Evolutionary conservation across 2,888 invertebrate genomes (phyloP).

Genomic region (Choreutis nemorana): DNA sequence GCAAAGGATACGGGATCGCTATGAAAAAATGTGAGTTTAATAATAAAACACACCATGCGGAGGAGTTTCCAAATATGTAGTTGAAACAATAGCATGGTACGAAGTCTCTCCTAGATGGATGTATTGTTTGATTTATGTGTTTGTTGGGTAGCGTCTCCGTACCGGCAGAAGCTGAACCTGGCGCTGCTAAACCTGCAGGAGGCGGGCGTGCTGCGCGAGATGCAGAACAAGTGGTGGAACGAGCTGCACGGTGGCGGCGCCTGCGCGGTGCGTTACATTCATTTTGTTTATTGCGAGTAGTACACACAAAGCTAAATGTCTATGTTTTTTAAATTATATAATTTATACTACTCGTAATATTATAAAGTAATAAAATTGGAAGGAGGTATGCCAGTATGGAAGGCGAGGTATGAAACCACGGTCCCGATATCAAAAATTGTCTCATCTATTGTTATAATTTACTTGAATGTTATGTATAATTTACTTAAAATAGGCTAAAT

Average conservation of each 20-base stretch:
- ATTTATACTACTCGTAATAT: too few relatives aligned
- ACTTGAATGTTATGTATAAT: too few relatives aligned
- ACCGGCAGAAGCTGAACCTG: slow-evolving; percentile 78
- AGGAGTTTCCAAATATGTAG: too few relatives aligned
- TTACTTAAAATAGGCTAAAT: too few relatives aligned
- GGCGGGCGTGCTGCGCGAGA: slow-evolving; percentile 75
- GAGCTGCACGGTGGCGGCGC: slow-evolving; percentile 80
- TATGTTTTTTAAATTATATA: neutral
- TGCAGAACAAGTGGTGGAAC: slow-evolving; percentile 93
- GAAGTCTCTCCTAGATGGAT: too few relatives aligned
- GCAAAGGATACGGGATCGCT: slow-evolving; percentile 88
- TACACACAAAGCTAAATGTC: neutral
- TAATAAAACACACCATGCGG: too few relatives aligned
- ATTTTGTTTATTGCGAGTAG: neutral
- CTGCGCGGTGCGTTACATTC: slow-evolving; percentile 59
- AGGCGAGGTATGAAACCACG: too few relatives aligned
- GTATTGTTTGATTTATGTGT: neutral
- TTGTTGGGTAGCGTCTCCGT: slow-evolving; percentile 68
- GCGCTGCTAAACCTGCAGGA: slow-evolving; percentile 88
- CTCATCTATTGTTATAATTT: too few relatives aligned
- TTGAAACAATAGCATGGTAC: too few relatives aligned
- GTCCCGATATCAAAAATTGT: too few relatives aligned
- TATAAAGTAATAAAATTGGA: too few relatives aligned
- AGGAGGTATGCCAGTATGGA: too few relatives aligned
- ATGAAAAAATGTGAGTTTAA: slow-evolving; percentile 75